Percentiles rank a stretch among this genome's conserved stretches.
Evolutionary conservation across 2,797 vertebrate genomes (phyloP).

Genomic region (Crenuchus spilurus): DNA sequence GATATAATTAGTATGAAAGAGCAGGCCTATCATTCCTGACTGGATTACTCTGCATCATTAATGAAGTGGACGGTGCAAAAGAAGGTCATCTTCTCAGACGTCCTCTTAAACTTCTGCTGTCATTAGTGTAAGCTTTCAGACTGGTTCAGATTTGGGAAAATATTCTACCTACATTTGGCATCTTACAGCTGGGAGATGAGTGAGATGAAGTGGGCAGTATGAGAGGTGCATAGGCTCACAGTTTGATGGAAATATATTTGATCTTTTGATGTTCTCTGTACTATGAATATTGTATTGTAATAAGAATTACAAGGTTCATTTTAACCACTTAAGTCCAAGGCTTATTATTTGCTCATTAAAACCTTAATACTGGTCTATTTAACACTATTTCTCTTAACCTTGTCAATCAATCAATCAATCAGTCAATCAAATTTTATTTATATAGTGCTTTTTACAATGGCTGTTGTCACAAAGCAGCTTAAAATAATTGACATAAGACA

Average conservation of each 20-base stretch:
- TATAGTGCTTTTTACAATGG: too few species aligned
- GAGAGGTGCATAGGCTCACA: not conserved
- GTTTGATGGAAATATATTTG: not conserved
- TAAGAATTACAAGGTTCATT: conserved; percentile 9
- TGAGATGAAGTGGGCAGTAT: not conserved
- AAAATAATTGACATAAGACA: too few species aligned
- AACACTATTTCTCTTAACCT: too few species aligned
- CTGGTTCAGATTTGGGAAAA: conserved; percentile 7
- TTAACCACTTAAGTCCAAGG: not conserved
- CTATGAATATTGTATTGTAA: conserved; percentile 1
- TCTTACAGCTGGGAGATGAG: not conserved
- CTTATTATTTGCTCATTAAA: too few species aligned
- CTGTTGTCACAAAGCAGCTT: too few species aligned
- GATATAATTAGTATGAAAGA: conserved; percentile 52
- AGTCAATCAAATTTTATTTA: too few species aligned
- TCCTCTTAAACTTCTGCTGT: not conserved
- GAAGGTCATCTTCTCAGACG: not conserved
- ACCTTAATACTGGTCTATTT: too few species aligned
- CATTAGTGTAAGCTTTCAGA: not conserved
- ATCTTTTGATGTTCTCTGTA: conserved; percentile 13
- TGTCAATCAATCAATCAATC: too few species aligned
- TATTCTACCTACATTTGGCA: not conserved
- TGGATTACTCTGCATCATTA: conserved; percentile 27
- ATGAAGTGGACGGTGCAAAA: conserved; percentile 20
- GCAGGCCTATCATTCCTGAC: conserved; percentile 42